Conservation (phyloP, 35 echinoderm and acorn worm genomes). For the Anneissia japonica region DNA sequence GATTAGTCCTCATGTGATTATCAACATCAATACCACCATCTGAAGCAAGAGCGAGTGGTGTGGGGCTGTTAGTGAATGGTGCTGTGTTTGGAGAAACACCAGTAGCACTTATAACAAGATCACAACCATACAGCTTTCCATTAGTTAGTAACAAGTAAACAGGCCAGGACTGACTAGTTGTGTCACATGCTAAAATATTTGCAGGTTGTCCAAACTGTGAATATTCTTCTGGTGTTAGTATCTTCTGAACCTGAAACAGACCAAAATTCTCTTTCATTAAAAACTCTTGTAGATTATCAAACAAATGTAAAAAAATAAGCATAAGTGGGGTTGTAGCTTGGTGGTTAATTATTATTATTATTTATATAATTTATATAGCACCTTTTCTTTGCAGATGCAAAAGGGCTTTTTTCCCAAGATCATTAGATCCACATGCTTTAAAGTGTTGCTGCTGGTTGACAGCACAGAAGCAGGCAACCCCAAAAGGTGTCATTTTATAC, state of each 20-base stretch:
- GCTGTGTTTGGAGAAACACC: conserved; percentile 72
- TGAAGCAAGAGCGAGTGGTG: conserved; percentile 34
- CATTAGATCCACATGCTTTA: too few relatives aligned
- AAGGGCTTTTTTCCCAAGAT: too few relatives aligned
- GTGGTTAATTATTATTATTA: too few relatives aligned
- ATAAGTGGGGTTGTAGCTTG: too few relatives aligned
- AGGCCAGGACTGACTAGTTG: conserved; percentile 41
- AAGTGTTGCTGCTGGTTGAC: too few relatives aligned
- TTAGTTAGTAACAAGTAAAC: conserved; percentile 81
- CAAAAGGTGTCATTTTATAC: too few relatives aligned
- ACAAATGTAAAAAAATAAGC: background rate
- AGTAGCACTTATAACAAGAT: conserved; percentile 91
- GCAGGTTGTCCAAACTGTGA: background rate
- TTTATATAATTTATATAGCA: too few relatives aligned
- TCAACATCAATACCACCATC: conserved; percentile 81
- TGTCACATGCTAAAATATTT: background rate
- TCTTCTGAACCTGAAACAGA: conserved; percentile 36
- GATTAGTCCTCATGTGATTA: conserved; percentile 86
- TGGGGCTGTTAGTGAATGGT: background rate
- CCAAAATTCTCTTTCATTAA: background rate
- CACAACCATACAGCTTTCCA: conserved; percentile 84
- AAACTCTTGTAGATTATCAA: background rate
- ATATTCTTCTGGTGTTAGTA: conserved; percentile 46
- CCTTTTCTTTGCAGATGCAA: too few relatives aligned
- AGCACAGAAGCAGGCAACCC: too few relatives aligned